Evolutionary conservation across 64 coral and sea anemone genomes (phyloP).

Genomic region (Astreopora myriophthalma): DNA sequence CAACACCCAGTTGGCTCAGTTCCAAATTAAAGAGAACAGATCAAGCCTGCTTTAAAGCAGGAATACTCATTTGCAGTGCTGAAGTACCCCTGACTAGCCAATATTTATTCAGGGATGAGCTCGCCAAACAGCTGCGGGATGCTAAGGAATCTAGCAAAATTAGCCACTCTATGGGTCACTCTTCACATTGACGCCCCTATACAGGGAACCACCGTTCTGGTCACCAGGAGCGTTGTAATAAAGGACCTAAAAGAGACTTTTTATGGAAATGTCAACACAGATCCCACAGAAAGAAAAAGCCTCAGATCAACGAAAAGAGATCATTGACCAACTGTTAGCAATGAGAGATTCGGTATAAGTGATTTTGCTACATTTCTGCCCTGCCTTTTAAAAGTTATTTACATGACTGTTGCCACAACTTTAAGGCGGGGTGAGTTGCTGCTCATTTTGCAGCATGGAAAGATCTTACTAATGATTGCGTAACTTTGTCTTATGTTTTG

Average conservation of each 20-base stretch:
- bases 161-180: background rate
- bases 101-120: slow-evolving; percentile 30
- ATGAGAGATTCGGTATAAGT: slow-evolving; percentile 54
- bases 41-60: slow-evolving; percentile 6
- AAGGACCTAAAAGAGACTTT: background rate
- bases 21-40: slow-evolving; percentile 36
- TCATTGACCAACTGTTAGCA: slow-evolving; percentile 4
- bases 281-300: slow-evolving; percentile 1
- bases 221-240: background rate
- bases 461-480: slow-evolving; percentile 17
- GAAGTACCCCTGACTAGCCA: slow-evolving; percentile 12
- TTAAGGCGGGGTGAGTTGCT: slow-evolving; percentile 16
- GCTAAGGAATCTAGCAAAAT: background rate
- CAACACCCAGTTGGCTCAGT: background rate
- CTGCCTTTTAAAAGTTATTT: background rate
- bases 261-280: background rate
- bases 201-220: no score
- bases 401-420: background rate
- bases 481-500: slow-evolving; percentile 9
- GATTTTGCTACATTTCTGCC: slow-evolving; percentile 3
- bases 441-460: background rate
- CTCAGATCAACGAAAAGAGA: slow-evolving; percentile 21
- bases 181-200: no score
- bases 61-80: slow-evolving; percentile 6
- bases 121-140: background rate